These are phyloP conservation scores for Mellilla xanthometata DNA, from an alignment of 2,888 invertebrate genomes.

Conservation along the genomic window DNA sequence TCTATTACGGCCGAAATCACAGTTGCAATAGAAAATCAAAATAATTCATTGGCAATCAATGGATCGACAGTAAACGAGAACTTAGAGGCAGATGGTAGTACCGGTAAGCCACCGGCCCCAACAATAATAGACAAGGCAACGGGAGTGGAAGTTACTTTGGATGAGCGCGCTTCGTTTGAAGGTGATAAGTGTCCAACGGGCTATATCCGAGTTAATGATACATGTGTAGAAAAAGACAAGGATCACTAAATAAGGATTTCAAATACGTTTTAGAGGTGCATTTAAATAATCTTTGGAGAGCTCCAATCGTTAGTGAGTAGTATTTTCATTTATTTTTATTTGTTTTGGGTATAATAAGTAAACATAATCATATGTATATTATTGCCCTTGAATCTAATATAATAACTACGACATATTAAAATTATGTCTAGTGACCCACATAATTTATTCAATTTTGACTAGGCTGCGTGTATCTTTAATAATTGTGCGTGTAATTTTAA, in stretches of 20 bases:
- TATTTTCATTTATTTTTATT: too few relatives aligned
- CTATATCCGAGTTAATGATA: conserved; percentile 48
- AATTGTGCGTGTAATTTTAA: too few relatives aligned
- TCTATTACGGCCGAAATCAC: neutral
- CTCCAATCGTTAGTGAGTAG: too few relatives aligned
- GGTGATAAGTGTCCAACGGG: conserved; percentile 57
- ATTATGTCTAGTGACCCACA: too few relatives aligned
- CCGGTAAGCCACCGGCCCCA: conserved; percentile 26
- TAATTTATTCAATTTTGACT: too few relatives aligned
- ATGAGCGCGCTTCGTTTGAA: conserved; percentile 50
- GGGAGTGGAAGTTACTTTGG: conserved; percentile 38
- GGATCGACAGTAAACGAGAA: conserved; percentile 5
- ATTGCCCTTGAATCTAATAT: too few relatives aligned
- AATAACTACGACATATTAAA: too few relatives aligned
- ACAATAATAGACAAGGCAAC: conserved; percentile 22
- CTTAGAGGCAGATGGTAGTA: conserved; percentile 9
- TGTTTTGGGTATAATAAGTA: too few relatives aligned
- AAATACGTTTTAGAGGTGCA: too few relatives aligned
- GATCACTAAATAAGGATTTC: conserved; percentile 28
- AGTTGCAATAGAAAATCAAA: neutral
- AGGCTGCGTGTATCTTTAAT: too few relatives aligned
- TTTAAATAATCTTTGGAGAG: too few relatives aligned
- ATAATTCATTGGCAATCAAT: neutral
- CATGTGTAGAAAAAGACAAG: conserved; percentile 41
- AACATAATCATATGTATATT: too few relatives aligned